A percentile compares a stretch with the other conserved stretches of the same genome.
Evolutionary conservation across 2,113 vertebrate genomes (phyloP).

Genomic region (Bubo bubo): DNA sequence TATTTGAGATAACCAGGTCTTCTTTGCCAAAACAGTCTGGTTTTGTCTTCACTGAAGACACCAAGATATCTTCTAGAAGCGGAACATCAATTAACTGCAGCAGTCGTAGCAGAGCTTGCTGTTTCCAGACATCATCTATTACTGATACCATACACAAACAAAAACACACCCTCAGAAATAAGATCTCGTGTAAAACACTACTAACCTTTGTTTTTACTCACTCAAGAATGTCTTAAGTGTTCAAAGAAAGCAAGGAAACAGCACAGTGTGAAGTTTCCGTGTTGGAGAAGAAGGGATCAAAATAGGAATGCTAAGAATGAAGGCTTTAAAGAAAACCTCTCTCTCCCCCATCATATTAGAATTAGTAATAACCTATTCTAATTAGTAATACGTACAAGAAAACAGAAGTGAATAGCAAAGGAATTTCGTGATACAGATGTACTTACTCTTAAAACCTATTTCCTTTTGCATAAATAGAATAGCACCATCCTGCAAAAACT

Average conservation of each 20-base stretch:
- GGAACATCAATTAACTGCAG: constrained; percentile 85
- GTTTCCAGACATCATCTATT: constrained; percentile 84
- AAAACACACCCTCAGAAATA: background rate
- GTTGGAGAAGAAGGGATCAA: background rate
- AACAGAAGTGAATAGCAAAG: background rate
- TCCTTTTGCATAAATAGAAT: background rate
- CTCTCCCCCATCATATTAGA: background rate
- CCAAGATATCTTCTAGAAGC: constrained; percentile 82
- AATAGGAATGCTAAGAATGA: background rate
- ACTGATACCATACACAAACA: constrained; percentile 58
- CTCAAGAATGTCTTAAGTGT: background rate
- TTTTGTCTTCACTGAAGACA: constrained; percentile 72
- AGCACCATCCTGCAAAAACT: background rate
- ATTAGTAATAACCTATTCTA: background rate
- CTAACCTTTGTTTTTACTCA: background rate
- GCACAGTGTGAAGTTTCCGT: background rate
- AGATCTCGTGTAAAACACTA: background rate
- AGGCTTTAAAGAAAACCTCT: background rate
- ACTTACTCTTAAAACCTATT: background rate
- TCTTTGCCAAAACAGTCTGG: constrained; percentile 62
- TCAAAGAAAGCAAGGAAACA: background rate
- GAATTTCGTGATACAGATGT: background rate
- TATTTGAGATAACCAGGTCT: constrained; percentile 87
- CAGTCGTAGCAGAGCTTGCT: constrained; percentile 82
- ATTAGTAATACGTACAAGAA: background rate